These are phyloP conservation scores for Zosterops pallidus DNA, from an alignment of 2,113 vertebrate species.

Conservation along the genomic window DNA sequence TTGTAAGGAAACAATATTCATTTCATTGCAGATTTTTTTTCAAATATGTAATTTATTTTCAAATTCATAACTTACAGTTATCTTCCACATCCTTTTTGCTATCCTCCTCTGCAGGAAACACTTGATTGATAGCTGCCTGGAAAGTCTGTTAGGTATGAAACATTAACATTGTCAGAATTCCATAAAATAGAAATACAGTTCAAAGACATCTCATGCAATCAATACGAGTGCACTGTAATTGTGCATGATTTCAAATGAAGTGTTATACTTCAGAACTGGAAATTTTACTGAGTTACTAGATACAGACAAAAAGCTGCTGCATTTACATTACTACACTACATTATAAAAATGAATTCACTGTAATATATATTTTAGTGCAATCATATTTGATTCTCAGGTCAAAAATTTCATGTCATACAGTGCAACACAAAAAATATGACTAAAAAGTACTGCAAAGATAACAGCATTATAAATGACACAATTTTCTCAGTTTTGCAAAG, in stretches of 20 bases:
- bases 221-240: background rate
- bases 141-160: conserved; percentile 81
- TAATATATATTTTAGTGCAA: background rate
- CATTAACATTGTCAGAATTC: background rate
- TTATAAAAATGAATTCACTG: background rate
- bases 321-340: background rate
- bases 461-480: background rate
- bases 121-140: conserved; percentile 89
- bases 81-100: conserved; percentile 95
- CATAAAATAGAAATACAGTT: background rate
- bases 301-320: background rate
- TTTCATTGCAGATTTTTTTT: background rate
- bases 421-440: background rate
- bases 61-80: conserved; percentile 86
- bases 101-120: conserved; percentile 96
- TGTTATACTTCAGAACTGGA: background rate
- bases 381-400: background rate
- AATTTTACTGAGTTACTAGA: background rate
- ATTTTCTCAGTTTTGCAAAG: background rate
- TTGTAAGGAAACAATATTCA: background rate
- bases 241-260: background rate
- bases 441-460: background rate
- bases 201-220: background rate
- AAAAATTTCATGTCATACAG: background rate
- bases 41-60: background rate